Conservation (phyloP, 2,888 invertebrate species). For the Agonopterix heracliana region DNA sequence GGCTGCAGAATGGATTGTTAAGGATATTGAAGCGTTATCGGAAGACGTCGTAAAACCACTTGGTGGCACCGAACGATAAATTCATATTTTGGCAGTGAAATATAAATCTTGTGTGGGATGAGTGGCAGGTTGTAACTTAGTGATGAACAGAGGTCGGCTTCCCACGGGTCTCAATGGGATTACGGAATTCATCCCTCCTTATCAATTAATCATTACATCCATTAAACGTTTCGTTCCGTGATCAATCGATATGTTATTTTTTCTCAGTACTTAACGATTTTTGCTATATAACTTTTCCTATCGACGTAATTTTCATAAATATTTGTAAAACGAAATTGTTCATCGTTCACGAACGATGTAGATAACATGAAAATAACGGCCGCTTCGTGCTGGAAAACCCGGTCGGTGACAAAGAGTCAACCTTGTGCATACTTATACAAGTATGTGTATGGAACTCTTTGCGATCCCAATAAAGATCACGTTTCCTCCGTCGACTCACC, state of each 20-base stretch:
- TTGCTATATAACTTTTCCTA: no score
- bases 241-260: no score
- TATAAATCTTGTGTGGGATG: constrained; percentile 23
- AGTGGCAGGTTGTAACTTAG: background rate
- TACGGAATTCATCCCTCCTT: no score
- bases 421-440: constrained; percentile 3
- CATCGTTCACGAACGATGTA: constrained; percentile 3
- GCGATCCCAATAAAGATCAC: constrained; percentile 31
- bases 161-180: no score
- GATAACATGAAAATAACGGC: constrained; percentile 23
- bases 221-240: no score
- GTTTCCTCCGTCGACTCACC: constrained; percentile 16
- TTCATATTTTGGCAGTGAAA: constrained; percentile 23
- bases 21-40: constrained; percentile 40
- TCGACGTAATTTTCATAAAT: no score
- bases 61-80: constrained; percentile 17
- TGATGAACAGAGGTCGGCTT: no score
- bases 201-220: no score
- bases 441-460: constrained; percentile 11
- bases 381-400: constrained; percentile 21
- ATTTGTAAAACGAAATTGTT: no score
- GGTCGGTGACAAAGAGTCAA: constrained; percentile 5
- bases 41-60: constrained; percentile 34
- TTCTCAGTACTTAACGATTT: no score
- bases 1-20: constrained; percentile 23